A percentile compares a stretch with the other conserved stretches of the same genome.
phyloP scores from a whole-genome alignment of 2,113 vertebrate species.

The Lethenteron camtschaticum region DNA sequence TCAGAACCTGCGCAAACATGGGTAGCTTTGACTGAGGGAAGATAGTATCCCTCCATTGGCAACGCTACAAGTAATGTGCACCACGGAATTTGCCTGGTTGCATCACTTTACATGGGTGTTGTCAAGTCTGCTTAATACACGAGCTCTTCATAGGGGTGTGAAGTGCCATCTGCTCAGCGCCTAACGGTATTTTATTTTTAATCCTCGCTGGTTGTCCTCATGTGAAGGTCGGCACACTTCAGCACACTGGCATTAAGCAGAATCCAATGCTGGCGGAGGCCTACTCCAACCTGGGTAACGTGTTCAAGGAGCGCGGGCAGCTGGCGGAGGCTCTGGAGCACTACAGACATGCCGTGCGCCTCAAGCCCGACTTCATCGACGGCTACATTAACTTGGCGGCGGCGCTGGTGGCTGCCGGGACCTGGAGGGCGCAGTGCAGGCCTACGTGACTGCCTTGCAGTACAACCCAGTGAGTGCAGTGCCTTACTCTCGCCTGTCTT shows the following conservation, averaged over 20 bases:
- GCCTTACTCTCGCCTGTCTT: background rate
- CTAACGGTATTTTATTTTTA: background rate
- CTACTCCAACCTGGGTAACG: constrained; percentile 94
- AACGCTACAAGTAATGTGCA: too few species aligned
- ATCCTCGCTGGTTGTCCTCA: background rate
- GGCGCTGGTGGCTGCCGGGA: constrained; percentile 88
- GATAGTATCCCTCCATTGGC: too few species aligned
- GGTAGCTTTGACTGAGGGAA: too few species aligned
- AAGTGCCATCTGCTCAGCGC: too few species aligned
- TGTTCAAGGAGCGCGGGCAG: constrained; percentile 94
- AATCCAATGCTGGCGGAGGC: constrained; percentile 92
- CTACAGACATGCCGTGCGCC: constrained; percentile 74
- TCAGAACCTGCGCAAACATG: too few species aligned
- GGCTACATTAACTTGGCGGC: constrained; percentile 96
- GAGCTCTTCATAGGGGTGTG: too few species aligned
- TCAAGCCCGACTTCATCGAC: constrained; percentile 96
- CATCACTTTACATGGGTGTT: too few species aligned
- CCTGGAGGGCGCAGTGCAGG: constrained; percentile 98
- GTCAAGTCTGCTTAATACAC: too few species aligned
- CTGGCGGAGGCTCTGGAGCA: constrained; percentile 94
- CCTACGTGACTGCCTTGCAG: constrained; percentile 91
- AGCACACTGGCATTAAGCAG: constrained; percentile 98
- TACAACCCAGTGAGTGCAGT: constrained; percentile 73
- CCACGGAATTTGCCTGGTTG: too few species aligned
- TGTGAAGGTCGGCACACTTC: constrained; percentile 82